Evolutionary conservation across 2,888 invertebrate species (phyloP), one percentile per base, ranked within the genome.

Genomic region (Cantharis rustica): DNA sequence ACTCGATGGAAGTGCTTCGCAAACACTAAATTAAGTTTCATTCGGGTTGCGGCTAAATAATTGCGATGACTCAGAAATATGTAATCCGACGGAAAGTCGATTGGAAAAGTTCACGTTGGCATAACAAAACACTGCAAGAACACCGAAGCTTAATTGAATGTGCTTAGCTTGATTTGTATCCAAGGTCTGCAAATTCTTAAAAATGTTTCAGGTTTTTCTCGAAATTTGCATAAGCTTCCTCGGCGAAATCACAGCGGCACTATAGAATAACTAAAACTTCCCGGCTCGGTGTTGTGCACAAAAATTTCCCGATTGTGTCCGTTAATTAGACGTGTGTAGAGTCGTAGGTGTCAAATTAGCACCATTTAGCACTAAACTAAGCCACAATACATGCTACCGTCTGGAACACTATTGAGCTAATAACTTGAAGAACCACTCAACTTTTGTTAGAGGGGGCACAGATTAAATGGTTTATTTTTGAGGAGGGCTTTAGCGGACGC

Each of bases 351-450:
- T 79, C 79, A 79, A 81, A 82, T 80, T 81, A 78, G 74, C 76
- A 77, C 80, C 79, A 83, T 79, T 82, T 81, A 80, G 72, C 81
- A 78, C 80, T 80, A 80, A 82, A 79, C 75, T 76, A 76, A 78
- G 75, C 70, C 75, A 71, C 80, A 79, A 72, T 80, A 78, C 84
- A 83, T 87, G 86, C 86, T 87, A 86, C 87, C 86, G 85, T 84
- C 84, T 83, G 84, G 85, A 84, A 85, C 85, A 82, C 87, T 86
- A 86, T 85, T 83, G 82, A 84, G 86, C 86, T 88, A 88, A 87
- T 88, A 87, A 86, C 84, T 81, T 82, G 82, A 81, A 79, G 81
- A 81, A 80, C 83, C 83, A 84, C 84, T 83, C 83, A 80, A 82
- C 81, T 82, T 80, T 79, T 81, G 77, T 79, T 79, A 81, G 81